phyloP scores from a whole-genome alignment of 30 jellyfish, hydroid and myxozoan species.

The Hydractinia symbiolongicarpus region DNA sequence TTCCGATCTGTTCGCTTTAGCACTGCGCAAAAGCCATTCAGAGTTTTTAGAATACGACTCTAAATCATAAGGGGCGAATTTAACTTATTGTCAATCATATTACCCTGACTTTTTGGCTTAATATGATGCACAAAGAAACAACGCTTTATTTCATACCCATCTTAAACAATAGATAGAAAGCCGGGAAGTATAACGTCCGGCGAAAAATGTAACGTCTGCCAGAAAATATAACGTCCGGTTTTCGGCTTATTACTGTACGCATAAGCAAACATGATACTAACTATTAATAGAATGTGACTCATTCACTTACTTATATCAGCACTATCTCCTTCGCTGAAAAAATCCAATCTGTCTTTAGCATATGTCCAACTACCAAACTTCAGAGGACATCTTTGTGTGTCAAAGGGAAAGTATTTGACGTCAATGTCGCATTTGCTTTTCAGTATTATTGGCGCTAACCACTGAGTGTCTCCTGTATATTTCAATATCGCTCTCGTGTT shows the following conservation, averaged over 20 bases:
- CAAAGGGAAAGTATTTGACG: constrained; percentile 85
- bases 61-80: neutral
- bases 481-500: constrained; percentile 69
- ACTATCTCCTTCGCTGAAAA: constrained; percentile 27
- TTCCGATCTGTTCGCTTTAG: constrained; percentile 49
- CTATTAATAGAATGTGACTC: no score
- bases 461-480: constrained; percentile 39
- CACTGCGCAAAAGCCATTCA: constrained; percentile 76
- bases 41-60: constrained; percentile 61
- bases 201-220: no score
- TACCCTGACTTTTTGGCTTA: no score
- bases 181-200: no score
- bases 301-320: constrained; percentile 70
- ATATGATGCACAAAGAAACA: no score
- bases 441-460: constrained; percentile 94
- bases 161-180: no score
- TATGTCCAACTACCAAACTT: constrained; percentile 99
- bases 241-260: no score
- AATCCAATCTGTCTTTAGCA: constrained; percentile 52
- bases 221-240: no score
- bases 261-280: no score
- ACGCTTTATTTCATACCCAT: no score
- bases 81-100: no score
- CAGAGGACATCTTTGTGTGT: constrained; percentile 68
- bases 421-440: constrained; percentile 87